Conservation (phyloP, 2,113 vertebrate species). For the Pseudonaja textilis region DNA sequence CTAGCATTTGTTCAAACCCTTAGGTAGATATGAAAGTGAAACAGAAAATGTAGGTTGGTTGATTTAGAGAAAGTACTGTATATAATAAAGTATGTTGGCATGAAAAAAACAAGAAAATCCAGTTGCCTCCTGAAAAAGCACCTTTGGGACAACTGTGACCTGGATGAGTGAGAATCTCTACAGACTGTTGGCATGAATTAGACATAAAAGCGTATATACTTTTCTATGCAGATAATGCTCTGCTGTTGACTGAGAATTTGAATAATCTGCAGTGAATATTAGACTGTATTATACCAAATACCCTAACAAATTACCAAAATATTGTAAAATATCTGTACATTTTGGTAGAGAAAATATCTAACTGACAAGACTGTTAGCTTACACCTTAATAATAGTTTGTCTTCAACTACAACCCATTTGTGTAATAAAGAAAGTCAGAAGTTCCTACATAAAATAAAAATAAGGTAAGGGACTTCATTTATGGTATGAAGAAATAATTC, state of each 20-base stretch:
- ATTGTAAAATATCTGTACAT: background rate
- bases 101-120: too few relatives aligned
- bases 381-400: background rate
- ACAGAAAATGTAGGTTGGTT: background rate
- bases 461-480: background rate
- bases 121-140: too few relatives aligned
- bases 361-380: background rate
- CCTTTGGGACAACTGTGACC: too few relatives aligned
- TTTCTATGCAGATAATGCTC: background rate
- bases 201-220: background rate
- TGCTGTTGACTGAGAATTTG: background rate
- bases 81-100: background rate
- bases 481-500: background rate
- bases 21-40: background rate
- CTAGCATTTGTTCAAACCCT: background rate
- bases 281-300: background rate
- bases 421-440: background rate
- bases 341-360: background rate
- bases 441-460: background rate
- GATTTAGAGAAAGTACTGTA: background rate
- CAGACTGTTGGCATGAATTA: background rate
- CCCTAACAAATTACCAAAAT: background rate
- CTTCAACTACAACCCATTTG: background rate
- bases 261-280: background rate
- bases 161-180: too few relatives aligned